Base-by-base conservation (phyloP, 2,113 vertebrate species). In the Gorilla gorilla region DNA sequence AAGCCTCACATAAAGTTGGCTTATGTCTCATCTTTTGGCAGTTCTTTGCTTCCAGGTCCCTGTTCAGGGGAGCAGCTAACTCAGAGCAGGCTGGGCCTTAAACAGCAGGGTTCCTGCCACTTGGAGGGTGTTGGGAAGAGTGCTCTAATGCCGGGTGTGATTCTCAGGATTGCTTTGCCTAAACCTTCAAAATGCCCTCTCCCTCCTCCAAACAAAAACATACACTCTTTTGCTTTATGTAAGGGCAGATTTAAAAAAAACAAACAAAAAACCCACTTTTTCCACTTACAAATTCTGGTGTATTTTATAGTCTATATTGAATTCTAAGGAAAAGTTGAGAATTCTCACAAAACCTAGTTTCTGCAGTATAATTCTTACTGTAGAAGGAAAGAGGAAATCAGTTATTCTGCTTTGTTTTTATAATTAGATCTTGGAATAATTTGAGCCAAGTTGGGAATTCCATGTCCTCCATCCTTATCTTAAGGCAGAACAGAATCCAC, bases 301-400 rank as follows among this genome's bases (percentile, higher is more conserved):
- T 94, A 52, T 84, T 94, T 70, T 93, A 57, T 93, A 57, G 3
- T 91, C 79, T 83, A 57, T 68, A 80, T 75, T 93, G 66, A 93
- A 92, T 92, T 97, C 40, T 87, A 86, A 89, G 79, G 70, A 30
- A 83, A 95, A 97, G 61, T 40, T 83, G 70, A 92, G 40, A 92
- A 84, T 27, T 75, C 88, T 84, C 59, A 94, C 30, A 92, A 73
- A 94, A 70, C 27, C 35, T 72, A 78, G 61, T 96, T 97, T 94
- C 48, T 94, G 35, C 9, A 57, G 11, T 86, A 10, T 93, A 95
- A 92, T 94, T 94, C 59, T 85, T 86, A 32, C 35, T 94, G 43
- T 75, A 85, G 52, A 87, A 92, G 72, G 50, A 93, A 82, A 91
- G 72, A 78, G 38, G n/a, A 88, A 94, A 55, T 92, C 8, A 30